These are phyloP conservation scores for Silurus glanis DNA, from an alignment of 2,113 vertebrate species.

Conservation along the genomic window DNA sequence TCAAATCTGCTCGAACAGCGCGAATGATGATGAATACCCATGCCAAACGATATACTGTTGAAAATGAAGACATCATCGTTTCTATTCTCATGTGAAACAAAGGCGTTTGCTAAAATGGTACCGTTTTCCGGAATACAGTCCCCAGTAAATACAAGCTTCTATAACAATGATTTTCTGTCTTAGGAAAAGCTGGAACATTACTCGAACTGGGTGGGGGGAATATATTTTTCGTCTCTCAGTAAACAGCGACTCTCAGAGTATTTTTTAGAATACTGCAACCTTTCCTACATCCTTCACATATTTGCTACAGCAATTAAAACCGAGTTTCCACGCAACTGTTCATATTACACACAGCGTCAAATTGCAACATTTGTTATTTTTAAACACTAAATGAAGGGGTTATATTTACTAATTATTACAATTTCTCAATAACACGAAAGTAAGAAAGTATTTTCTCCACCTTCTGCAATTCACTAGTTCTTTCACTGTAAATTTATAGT, in stretches of 20 bases:
- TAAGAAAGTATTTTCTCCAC: too few species aligned
- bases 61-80: not conserved
- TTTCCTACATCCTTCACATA: not conserved
- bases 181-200: not conserved
- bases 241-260: constrained; percentile 35
- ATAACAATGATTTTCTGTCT: not conserved
- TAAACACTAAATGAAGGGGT: not conserved
- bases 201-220: constrained; percentile 6
- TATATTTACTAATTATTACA: not conserved
- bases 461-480: too few species aligned
- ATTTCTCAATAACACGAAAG: not conserved
- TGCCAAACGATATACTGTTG: not conserved
- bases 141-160: not conserved
- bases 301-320: not conserved
- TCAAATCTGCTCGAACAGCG: constrained; percentile 40
- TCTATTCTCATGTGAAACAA: not conserved
- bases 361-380: not conserved
- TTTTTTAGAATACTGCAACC: not conserved
- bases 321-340: too few species aligned
- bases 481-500: too few species aligned
- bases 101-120: not conserved
- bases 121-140: not conserved
- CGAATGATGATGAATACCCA: not conserved
- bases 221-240: not conserved
- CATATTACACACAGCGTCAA: not conserved